Evolutionary conservation across 2,113 vertebrate genomes (phyloP).

Genomic region (Proterorhinus semilunaris): DNA sequence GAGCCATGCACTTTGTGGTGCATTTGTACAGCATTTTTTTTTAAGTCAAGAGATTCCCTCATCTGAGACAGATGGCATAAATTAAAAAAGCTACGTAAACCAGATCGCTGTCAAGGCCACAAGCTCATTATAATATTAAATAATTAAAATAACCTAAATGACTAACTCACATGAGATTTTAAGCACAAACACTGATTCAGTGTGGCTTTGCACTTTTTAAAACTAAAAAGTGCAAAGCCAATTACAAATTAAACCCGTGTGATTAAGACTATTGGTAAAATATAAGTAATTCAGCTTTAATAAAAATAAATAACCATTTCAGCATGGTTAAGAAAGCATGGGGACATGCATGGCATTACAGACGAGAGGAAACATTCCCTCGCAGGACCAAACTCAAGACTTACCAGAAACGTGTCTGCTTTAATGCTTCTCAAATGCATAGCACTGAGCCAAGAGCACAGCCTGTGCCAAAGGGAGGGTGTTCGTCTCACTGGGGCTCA

Average conservation of each 20-base stretch:
- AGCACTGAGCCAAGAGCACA: not conserved
- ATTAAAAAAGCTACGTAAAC: slow-evolving; percentile 48
- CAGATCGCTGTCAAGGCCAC: slow-evolving; percentile 69
- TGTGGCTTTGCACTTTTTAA: no score
- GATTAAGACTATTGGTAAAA: slow-evolving; percentile 69
- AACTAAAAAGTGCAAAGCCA: slow-evolving; percentile 79
- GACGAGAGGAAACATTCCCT: slow-evolving; percentile 53
- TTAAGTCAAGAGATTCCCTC: slow-evolving; percentile 28
- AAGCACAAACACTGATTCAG: slow-evolving; percentile 39
- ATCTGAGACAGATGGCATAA: slow-evolving; percentile 17
- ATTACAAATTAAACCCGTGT: slow-evolving; percentile 69
- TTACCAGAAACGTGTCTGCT: slow-evolving; percentile 52
- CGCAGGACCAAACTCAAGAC: slow-evolving; percentile 59
- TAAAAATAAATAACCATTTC: slow-evolving; percentile 58
- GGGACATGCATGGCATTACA: slow-evolving; percentile 47
- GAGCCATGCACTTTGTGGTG: slow-evolving; percentile 40
- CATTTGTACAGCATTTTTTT: not conserved
- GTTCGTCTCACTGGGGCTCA: slow-evolving; percentile 81
- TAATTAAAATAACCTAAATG: slow-evolving; percentile 53
- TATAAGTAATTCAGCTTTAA: slow-evolving; percentile 54
- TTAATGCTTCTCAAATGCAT: slow-evolving; percentile 48
- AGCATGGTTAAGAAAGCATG: slow-evolving; percentile 51
- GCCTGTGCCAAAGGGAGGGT: slow-evolving; percentile 36
- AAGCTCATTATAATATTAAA: slow-evolving; percentile 52
- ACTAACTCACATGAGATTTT: slow-evolving; percentile 22